Conservation (phyloP, 2,797 vertebrate genomes). For the Acipenser transmontanus region DNA sequence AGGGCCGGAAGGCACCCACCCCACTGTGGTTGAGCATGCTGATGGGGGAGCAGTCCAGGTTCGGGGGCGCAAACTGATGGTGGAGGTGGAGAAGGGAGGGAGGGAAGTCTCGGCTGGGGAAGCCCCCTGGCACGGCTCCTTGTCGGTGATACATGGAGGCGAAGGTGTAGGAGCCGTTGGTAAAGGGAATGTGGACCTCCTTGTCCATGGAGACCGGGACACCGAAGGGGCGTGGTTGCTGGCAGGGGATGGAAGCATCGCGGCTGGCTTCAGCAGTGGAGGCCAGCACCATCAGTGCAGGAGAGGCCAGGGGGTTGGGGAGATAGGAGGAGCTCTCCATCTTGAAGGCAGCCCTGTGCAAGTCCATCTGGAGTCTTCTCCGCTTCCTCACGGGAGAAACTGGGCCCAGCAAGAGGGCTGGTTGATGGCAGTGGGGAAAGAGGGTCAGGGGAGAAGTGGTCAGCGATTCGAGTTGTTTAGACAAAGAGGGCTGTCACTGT, state of each 20-base stretch:
- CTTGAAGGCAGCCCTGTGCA: slow-evolving; percentile 98
- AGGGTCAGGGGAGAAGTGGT: slow-evolving; percentile 22
- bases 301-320: slow-evolving; percentile 93
- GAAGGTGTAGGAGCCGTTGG: slow-evolving; percentile 96
- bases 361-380: slow-evolving; percentile 81
- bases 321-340: slow-evolving; percentile 99
- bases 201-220: slow-evolving; percentile 92
- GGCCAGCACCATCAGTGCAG: slow-evolving; percentile 94
- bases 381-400: slow-evolving; percentile 41
- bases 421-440: slow-evolving; percentile 33
- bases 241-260: slow-evolving; percentile 92
- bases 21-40: slow-evolving; percentile 98
- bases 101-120: slow-evolving; percentile 94
- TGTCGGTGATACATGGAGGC: slow-evolving; percentile 98
- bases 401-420: slow-evolving; percentile 28
- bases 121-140: slow-evolving; percentile 86
- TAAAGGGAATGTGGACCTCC: slow-evolving; percentile 95
- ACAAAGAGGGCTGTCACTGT: slow-evolving; percentile 14
- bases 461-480: too few species aligned
- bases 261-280: slow-evolving; percentile 95
- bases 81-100: slow-evolving; percentile 95
- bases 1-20: slow-evolving; percentile 93
- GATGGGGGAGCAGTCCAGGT: slow-evolving; percentile 95
- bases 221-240: slow-evolving; percentile 92
- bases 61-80: slow-evolving; percentile 95